A percentile compares a stretch with the other conserved stretches of the same genome.
phyloP scores from a whole-genome alignment of 2,797 vertebrate species.

The Benthosema pterotum region DNA sequence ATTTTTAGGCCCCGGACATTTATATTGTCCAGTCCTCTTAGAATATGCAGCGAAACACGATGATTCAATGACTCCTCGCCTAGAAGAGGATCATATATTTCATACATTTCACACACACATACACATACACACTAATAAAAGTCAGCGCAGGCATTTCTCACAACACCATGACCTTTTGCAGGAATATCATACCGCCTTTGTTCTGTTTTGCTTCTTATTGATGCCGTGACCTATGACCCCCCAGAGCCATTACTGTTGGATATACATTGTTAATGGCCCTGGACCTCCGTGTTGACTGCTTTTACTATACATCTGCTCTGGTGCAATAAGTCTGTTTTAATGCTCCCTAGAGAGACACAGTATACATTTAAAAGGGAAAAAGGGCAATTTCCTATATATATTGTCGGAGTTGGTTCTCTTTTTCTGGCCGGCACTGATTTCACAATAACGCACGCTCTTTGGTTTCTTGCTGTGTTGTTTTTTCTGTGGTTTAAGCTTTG shows the following conservation, averaged over 20 bases:
- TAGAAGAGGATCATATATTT: not conserved
- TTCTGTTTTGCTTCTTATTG: not conserved
- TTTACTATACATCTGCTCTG: conserved; percentile 33
- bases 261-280: not conserved
- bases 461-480: conserved; percentile 27
- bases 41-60: not conserved
- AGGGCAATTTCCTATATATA: conserved; percentile 26
- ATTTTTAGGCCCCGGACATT: not conserved
- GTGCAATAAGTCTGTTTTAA: conserved; percentile 24
- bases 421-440: conserved; percentile 27
- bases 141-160: not conserved
- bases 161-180: not conserved
- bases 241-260: not conserved
- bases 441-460: conserved; percentile 34
- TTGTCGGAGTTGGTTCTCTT: conserved; percentile 24
- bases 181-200: not conserved
- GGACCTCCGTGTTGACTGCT: too few species aligned
- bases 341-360: conserved; percentile 1
- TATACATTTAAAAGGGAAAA: conserved; percentile 18
- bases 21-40: not conserved
- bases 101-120: too few species aligned
- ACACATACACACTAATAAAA: too few species aligned
- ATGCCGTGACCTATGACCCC: not conserved
- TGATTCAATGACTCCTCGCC: conserved; percentile 3
- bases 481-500: conserved; percentile 38